These are phyloP conservation scores for Pyrgilauda ruficollis DNA, from an alignment of 2,113 vertebrate genomes.

Conservation along the genomic window DNA sequence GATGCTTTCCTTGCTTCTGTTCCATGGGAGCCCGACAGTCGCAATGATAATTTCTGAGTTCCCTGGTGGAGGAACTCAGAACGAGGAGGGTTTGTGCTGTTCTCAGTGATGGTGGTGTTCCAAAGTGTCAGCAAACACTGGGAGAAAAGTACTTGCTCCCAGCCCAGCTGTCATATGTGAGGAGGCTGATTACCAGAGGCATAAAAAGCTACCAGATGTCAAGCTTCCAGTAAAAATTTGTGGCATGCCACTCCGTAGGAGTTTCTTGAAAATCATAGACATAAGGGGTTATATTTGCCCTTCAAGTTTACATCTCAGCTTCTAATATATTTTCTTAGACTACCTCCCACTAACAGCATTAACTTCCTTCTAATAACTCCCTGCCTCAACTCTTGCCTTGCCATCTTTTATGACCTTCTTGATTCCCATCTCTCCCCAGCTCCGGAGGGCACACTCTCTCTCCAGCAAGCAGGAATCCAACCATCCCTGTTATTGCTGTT, in stretches of 20 bases:
- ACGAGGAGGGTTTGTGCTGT: neutral
- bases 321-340: conserved; percentile 25
- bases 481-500: neutral
- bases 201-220: neutral
- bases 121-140: neutral
- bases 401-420: neutral
- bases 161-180: neutral
- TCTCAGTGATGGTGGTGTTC: neutral
- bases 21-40: neutral
- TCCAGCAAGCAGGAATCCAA: neutral
- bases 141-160: neutral
- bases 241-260: neutral
- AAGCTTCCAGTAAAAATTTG: neutral
- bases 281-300: neutral
- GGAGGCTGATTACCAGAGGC: neutral
- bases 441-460: neutral
- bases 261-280: neutral
- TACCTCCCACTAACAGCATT: neutral
- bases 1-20: neutral
- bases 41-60: neutral
- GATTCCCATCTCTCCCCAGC: neutral
- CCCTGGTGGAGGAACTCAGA: neutral
- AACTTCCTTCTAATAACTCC: neutral
- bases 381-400: neutral
- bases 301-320: conserved; percentile 7